Evolutionary conservation across 2,113 vertebrate species (phyloP), one percentile per base, ranked within the genome.

Genomic region (Acrocephalus arundinaceus): DNA sequence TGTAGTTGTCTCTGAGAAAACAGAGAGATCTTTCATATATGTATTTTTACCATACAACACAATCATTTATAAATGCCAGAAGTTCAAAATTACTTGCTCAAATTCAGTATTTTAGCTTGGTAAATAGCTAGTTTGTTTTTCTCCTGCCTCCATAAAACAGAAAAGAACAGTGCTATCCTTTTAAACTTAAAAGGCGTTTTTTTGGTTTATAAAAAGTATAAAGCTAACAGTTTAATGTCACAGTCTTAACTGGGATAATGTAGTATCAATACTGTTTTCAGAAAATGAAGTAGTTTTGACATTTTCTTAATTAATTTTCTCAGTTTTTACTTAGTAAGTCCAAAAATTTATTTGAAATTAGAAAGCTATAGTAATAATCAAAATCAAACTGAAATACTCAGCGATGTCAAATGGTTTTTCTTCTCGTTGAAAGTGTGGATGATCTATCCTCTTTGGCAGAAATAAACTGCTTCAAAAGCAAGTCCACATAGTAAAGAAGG

Each of bases 201-300:
- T 76, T 70, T 48, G 19, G 23, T 25, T 83, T 68, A 48, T 3
- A 86, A 5, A 4, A 65, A 55, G 18, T n/a, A 21, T 15, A 37
- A 62, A 61, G 20, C 11, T 62, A 46, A 58, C 6, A 71, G 27
- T 31, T 62, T 80, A 51, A 49, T 46, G 24, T 37, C 46, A 58
- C 13, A 46, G 5, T 49, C 22, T 83, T 46, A 57, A 52, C 1
- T 27, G 24, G 35, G 6, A 45, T 2, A 88, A 72, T 0, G 0
- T 6, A 68, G 19, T 58, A 91, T 39, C 15, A 68, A 39, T 15
- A 52, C 0, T 1, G 33, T 65, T 62, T 89, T 19, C 14, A 83
- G 65, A 94, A 93, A 84, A 35, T 11, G 1, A 75, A 33, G 83
- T 51, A 65, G 62, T 39, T 41, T 45, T 39, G 7, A 37, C 3